Evolutionary conservation across 2,113 vertebrate genomes (phyloP).

Genomic region (Lipophrys pholis): DNA sequence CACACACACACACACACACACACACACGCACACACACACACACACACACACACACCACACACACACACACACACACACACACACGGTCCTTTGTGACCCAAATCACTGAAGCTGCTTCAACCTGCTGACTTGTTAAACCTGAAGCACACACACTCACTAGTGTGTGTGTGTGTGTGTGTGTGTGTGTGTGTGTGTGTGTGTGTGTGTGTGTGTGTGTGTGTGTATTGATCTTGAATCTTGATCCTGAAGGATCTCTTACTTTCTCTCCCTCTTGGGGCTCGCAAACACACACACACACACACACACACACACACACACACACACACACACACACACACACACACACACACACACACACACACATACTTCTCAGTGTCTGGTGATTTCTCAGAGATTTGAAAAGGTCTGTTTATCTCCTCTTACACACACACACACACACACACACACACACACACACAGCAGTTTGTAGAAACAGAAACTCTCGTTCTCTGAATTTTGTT

Average conservation of each 20-base stretch:
- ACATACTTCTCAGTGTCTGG: slow-evolving; percentile 16
- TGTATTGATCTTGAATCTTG: slow-evolving; percentile 60
- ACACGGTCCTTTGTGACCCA: no score
- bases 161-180: no score
- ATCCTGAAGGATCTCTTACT: slow-evolving; percentile 52
- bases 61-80: no score
- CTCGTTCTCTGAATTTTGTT: no score
- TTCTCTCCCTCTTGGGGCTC: slow-evolving; percentile 27
- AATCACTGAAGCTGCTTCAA: slow-evolving; percentile 54
- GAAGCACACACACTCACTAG: slow-evolving; percentile 29
- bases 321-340: no score
- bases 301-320: no score
- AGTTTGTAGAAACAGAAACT: no score
- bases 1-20: slow-evolving; percentile 4
- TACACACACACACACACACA: no score
- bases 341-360: slow-evolving; percentile 27
- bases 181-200: not conserved
- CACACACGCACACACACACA: no score
- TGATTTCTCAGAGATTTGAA: slow-evolving; percentile 44
- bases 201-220: slow-evolving; percentile 29
- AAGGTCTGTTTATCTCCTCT: slow-evolving; percentile 20
- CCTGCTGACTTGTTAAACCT: no score
- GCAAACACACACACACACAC: no score
- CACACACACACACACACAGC: not conserved
- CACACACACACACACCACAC: no score